These are phyloP conservation scores for Nomada fucata DNA, from an alignment of 2,888 invertebrate species.

Conservation along the genomic window DNA sequence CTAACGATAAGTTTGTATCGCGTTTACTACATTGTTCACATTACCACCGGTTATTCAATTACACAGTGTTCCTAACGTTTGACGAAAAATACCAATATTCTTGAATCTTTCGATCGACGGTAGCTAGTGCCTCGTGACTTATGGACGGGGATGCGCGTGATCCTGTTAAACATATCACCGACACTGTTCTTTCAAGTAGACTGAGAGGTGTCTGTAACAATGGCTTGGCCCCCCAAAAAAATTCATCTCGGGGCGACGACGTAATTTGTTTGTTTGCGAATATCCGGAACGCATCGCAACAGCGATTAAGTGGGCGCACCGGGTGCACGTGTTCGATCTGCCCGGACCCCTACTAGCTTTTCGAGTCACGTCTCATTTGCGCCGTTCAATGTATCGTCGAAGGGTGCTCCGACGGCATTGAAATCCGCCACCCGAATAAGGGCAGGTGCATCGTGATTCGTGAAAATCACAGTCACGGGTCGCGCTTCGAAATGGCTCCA, in stretches of 20 bases:
- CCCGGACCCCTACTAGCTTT: slow-evolving; percentile 57
- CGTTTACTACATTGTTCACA: too few relatives aligned
- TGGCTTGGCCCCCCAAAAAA: background rate
- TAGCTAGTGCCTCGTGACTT: too few relatives aligned
- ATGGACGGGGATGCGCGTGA: too few relatives aligned
- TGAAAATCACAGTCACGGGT: slow-evolving; percentile 54
- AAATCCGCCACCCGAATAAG: slow-evolving; percentile 54
- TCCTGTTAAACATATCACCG: too few relatives aligned
- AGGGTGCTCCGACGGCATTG: slow-evolving; percentile 56
- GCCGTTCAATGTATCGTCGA: slow-evolving; percentile 61
- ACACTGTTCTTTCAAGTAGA: background rate
- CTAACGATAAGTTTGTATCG: too few relatives aligned
- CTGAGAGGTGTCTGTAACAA: background rate
- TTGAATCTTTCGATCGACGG: too few relatives aligned
- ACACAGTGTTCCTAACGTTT: too few relatives aligned
- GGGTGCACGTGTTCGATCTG: slow-evolving; percentile 68
- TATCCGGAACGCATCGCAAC: slow-evolving; percentile 52
- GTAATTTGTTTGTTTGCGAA: slow-evolving; percentile 57
- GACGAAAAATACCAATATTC: too few relatives aligned
- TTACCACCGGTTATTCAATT: too few relatives aligned
- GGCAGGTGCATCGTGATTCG: slow-evolving; percentile 75
- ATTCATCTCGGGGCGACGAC: slow-evolving; percentile 4
- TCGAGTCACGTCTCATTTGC: slow-evolving; percentile 74
- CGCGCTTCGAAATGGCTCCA: slow-evolving; percentile 8
- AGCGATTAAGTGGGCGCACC: slow-evolving; percentile 63